Base-by-base conservation (phyloP, 2,888 invertebrate species). In the Steinernema scapterisci region DNA sequence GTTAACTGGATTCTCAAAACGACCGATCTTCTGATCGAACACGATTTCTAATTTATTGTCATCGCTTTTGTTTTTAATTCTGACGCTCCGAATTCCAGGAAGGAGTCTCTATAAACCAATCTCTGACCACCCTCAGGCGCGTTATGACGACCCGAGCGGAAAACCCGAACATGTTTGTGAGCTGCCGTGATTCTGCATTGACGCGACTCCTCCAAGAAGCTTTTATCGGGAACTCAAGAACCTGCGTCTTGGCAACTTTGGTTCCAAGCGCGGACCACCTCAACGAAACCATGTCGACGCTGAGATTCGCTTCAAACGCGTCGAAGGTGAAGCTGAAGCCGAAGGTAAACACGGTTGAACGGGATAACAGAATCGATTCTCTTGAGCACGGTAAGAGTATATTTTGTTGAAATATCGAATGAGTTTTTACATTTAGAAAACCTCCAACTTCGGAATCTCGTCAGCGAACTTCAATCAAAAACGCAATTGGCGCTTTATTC, bases 51-150 rank as follows among this genome's bases (percentile, higher is more conserved):
- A 9, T 38, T 38, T 9, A 38, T 38, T 9, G 38, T 9, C 38
- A 6, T 38, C 38, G 38, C 3, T 38, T 38, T 38, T 38, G 38
- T 38, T 13, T 21, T 2, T n/a, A 45, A 11, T 70, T 1, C n/a
- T n/a, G n/a, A 38, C 19, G 23, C 16, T 23, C 11, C 9, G 44
- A 74, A n/a, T 76, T 79, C 25, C 31, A 91, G 70, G 94, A 95
- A 89, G 94, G 94, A 0, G 93, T 93, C 87, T 92, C 92, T 84
- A 95, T 95, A 70, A 95, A 95, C 85, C 92, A 92, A 82, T 80
- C 83, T 0, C 74, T 86, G 16, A 77, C 80, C 0, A 73, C 75
- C 21, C 82, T 86, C 25, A 80, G 83, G 73, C 76, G 77, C 38
- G 84, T 86, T 48, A 79, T 86, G 25, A 74, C 87, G 83, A 86